phyloP scores from a whole-genome alignment of 1,140 invertebrate genomes.

The Lordiphosa stackelbergi region DNA sequence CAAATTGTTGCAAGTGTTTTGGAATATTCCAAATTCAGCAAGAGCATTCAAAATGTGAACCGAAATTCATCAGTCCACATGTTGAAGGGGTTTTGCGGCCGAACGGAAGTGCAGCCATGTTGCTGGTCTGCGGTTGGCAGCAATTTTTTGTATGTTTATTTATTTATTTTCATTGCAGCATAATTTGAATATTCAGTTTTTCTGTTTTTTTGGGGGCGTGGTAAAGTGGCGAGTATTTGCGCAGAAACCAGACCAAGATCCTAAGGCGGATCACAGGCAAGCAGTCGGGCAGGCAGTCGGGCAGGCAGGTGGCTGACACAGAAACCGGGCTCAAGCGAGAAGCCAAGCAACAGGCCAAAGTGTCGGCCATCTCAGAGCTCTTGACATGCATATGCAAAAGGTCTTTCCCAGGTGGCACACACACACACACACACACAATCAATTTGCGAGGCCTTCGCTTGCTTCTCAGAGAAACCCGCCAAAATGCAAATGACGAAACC shows the following conservation, averaged over 20 bases:
- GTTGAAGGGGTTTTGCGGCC: slow-evolving; percentile 24
- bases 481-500: slow-evolving; percentile 70
- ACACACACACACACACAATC: slow-evolving; percentile 17
- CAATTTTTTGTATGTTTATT: slow-evolving; percentile 35
- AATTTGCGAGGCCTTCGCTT: slow-evolving; percentile 57
- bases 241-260: slow-evolving; percentile 44
- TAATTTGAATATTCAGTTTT: slow-evolving; percentile 17
- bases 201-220: slow-evolving; percentile 18
- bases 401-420: slow-evolving; percentile 53
- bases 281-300: no score
- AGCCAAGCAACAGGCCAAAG: slow-evolving; percentile 46
- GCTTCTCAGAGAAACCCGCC: slow-evolving; percentile 50
- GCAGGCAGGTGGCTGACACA: slow-evolving; percentile 70
- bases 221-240: slow-evolving; percentile 12
- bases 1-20: no score
- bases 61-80: slow-evolving; percentile 2
- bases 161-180: slow-evolving; percentile 38
- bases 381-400: slow-evolving; percentile 74
- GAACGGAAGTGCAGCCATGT: slow-evolving; percentile 51
- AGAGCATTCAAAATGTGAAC: no score
- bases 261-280: slow-evolving; percentile 57
- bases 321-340: slow-evolving; percentile 50
- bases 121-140: slow-evolving; percentile 19
- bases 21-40: no score
- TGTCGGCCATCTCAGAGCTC: slow-evolving; percentile 33